Base-by-base conservation (phyloP, 2,797 vertebrate species). In the Antrozous pallidus region DNA sequence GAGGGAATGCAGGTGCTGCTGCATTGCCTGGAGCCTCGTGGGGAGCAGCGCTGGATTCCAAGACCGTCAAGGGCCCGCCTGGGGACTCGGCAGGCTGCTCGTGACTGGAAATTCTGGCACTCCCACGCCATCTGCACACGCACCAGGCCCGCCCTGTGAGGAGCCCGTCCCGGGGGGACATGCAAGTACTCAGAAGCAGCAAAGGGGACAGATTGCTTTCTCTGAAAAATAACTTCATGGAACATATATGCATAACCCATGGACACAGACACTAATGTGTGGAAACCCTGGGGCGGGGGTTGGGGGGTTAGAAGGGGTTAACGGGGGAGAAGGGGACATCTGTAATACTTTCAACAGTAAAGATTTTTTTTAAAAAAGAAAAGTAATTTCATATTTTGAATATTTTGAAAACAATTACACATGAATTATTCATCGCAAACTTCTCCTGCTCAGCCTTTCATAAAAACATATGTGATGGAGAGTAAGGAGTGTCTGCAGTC, bases 341-440 rank as follows among this genome's bases (percentile, higher is more conserved):
- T 31, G 28, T 61, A 61, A 61, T 31, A 61, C 58, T 31, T 61
- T 31, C 28, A 61, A 31, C 58, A 61, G 14, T 61, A 61, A 31
- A 31, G 26, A 61, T 61, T 31, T 61, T 61, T 28, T 61, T 56
- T 3, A 31, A 61, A 61, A 31, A 61, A 61, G 58, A 14, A 61
- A 95, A 90, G 77, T 42, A 92, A 96, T 77, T 94, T 90, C 18
- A 6, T 93, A 78, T 93, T 97, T 95, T 96, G 94, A 92, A 7
- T 93, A 78, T 91, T 97, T 94, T 96, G 93, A 92, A 97, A 96
- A 96, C 91, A 97, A 96, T 88, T 75, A 33, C 56, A 33, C 70
- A 82, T 96, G 83, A 95, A 97, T 97, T 94, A 97, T 96, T 97
- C 96, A 96, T 94, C 0, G 75, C 42, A 58, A 94, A 94, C 80